Evolutionary conservation across 37 sponge, comb jelly and placozoan genomes (phyloP).

Genomic region (Beroe ovata): DNA sequence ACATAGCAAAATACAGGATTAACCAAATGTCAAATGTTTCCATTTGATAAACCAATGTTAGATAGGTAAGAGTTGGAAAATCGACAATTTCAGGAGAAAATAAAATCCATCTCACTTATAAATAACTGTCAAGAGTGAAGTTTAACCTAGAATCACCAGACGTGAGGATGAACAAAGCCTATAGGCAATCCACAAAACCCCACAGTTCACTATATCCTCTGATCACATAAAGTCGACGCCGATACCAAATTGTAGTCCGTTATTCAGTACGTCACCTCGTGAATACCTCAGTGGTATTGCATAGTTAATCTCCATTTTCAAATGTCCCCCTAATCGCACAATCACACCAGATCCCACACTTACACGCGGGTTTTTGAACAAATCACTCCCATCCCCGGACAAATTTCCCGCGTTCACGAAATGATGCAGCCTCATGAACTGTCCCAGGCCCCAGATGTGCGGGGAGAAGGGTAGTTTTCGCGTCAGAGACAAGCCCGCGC

Average conservation of each 20-base stretch:
- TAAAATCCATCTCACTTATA: too few relatives aligned
- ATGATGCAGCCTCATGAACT: conserved; percentile 27
- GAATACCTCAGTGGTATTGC: conserved; percentile 48
- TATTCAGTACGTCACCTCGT: conserved; percentile 20
- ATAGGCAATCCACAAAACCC: too few relatives aligned
- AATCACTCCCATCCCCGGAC: neutral
- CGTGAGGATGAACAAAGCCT: too few relatives aligned
- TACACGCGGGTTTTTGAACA: conserved; percentile 3
- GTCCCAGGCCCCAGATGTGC: conserved; percentile 54
- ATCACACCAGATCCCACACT: conserved; percentile 13
- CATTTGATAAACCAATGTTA: too few relatives aligned
- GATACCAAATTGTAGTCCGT: conserved; percentile 63
- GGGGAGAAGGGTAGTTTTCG: conserved; percentile 59
- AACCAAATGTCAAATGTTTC: too few relatives aligned
- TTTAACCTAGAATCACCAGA: too few relatives aligned
- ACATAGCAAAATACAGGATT: too few relatives aligned
- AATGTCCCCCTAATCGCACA: neutral
- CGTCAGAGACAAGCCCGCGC: conserved; percentile 9
- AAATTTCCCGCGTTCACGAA: conserved; percentile 63
- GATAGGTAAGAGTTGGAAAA: too few relatives aligned
- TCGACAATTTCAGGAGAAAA: too few relatives aligned
- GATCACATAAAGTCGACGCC: conserved; percentile 59
- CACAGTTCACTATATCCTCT: too few relatives aligned
- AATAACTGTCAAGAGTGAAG: too few relatives aligned
- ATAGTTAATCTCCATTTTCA: conserved; percentile 58